These are phyloP conservation scores for Rotaria sp. DNA, from an alignment of 2,888 invertebrate genomes.

Conservation along the genomic window DNA sequence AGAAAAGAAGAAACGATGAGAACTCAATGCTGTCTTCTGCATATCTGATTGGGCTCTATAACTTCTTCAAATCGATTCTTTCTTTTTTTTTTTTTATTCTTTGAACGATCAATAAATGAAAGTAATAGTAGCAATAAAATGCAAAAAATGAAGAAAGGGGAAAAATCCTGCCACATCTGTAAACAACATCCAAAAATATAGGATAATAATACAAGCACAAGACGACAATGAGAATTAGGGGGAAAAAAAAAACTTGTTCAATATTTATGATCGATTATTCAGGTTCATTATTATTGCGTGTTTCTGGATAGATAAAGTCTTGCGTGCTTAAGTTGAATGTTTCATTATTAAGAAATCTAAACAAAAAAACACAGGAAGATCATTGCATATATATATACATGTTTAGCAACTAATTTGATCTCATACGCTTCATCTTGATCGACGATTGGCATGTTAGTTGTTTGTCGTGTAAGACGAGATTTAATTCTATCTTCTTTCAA, in stretches of 20 bases:
- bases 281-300: not conserved
- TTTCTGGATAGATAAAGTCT: constrained; percentile 15
- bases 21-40: not conserved
- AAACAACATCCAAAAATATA: not conserved
- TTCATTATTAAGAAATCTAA: not conserved
- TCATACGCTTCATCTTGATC: constrained; percentile 4
- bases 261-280: not conserved
- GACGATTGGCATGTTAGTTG: not conserved
- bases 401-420: not conserved
- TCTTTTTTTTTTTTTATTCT: not conserved
- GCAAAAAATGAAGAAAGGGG: not conserved
- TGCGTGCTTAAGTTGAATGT: not conserved
- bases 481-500: constrained; percentile 29
- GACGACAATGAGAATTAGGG: not conserved
- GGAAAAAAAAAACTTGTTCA: not conserved
- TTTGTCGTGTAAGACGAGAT: not conserved
- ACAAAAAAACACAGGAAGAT: not conserved
- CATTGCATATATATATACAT: not conserved
- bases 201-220: not conserved
- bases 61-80: not conserved
- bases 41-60: not conserved
- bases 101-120: not conserved
- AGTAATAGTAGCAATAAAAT: not conserved
- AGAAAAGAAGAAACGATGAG: not conserved
- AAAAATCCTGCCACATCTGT: not conserved